Evolutionary conservation across 2,113 vertebrate species (phyloP), one percentile per base, ranked within the genome.

Genomic region (Condylura cristata): DNA sequence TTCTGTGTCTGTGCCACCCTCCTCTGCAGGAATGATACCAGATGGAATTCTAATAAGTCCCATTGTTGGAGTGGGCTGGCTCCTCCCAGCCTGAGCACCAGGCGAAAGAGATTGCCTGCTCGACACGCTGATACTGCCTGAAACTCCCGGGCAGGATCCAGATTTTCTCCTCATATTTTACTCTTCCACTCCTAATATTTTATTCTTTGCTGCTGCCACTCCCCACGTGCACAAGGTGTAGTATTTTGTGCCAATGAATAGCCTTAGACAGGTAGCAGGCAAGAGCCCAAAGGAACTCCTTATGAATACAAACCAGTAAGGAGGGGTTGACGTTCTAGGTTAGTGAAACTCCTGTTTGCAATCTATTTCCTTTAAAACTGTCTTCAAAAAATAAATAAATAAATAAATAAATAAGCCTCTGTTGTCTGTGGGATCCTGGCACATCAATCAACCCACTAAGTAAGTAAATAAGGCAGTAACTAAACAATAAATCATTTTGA

Each of bases 381-480:
- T 26, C 60, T 53, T 82, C 16, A 44, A 41, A 68, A 46, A 80
- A 10, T 8, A 56, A n/a, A n/a, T n/a, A n/a, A n/a, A n/a, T n/a
- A n/a, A n/a, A n/a, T n/a, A n/a, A n/a, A n/a, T n/a, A n/a, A n/a
- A n/a, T n/a, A n/a, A n/a, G 53, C 20, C 51, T 96, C 90, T 97
- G 56, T 88, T 97, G 94, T 96, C 95, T 95, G 86, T 86, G 87
- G 84, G 70, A 87, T 89, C 65, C 46, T 92, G 83, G 76, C 86
- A 96, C 75, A 97, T 96, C 95, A 92, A 87, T 98, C 95, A 97
- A 96, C 79, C 82, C 79, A 96, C 97, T 97, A 97, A 95, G 89
- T 93, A 96, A 95, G 74, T 94, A 98, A 98, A 97, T 96, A 97
- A 96, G 96, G 76, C 88, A 97, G 92, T 97, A 98, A 92, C 56